These are phyloP conservation scores for Malurus elegans DNA, from an alignment of 2,113 vertebrate species.

Conservation along the genomic window DNA sequence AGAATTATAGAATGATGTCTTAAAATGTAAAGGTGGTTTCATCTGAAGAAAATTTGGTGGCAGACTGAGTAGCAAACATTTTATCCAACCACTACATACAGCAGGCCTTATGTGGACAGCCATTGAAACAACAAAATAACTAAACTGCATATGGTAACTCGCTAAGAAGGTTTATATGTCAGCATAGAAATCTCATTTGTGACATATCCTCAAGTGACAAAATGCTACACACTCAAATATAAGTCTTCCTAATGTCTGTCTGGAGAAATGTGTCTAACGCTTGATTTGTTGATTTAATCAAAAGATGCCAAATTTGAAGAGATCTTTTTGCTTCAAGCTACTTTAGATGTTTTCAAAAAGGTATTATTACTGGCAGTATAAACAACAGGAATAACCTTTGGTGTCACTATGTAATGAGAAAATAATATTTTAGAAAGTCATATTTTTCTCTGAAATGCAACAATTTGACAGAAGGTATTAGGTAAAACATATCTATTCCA, in stretches of 20 bases:
- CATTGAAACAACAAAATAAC: not conserved
- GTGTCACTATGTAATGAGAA: not conserved
- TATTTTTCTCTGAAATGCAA: not conserved
- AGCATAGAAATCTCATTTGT: not conserved
- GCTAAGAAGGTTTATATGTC: not conserved
- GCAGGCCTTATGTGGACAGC: not conserved
- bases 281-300: not conserved
- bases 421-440: not conserved
- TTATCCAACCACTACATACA: not conserved
- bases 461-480: not conserved
- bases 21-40: not conserved
- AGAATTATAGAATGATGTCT: not conserved
- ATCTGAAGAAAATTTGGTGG: not conserved
- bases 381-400: not conserved
- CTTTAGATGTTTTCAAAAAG: not conserved
- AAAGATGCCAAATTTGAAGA: not conserved
- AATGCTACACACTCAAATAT: not conserved
- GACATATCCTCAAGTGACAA: not conserved
- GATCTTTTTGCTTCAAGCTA: not conserved
- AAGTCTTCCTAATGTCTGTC: not conserved
- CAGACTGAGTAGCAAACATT: not conserved
- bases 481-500: not conserved
- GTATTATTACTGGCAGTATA: not conserved
- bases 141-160: fast-evolving
- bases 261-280: not conserved